Base-by-base conservation (phyloP, 2,888 invertebrate species). In the Drosophila pegasa region DNA sequence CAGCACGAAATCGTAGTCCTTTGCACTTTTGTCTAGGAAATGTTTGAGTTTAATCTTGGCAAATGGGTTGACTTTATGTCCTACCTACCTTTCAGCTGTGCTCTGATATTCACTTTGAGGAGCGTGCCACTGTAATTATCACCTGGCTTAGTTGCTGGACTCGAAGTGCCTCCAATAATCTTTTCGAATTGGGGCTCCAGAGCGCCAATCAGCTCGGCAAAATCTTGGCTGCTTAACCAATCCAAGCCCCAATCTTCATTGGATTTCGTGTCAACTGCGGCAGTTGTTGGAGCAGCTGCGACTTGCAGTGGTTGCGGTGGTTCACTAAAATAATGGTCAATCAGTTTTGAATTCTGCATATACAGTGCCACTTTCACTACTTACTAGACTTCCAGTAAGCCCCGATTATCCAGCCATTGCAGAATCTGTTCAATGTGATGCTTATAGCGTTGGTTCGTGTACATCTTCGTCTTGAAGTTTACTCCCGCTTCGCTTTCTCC, bases 371-470 rank as follows among this genome's bases (percentile, higher is more conserved):
- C 54, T 54, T 52, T 82, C 86, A 2, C 1, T 2, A 54, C 54
- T 54, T 52, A 86, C 86, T 75, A 67, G 4, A 33, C 1, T 6
- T 90, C 89, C 55, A 91, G 61, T 0, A 86, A 65, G 5, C 92
- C 92, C 3, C 82, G 85, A 59, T 89, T 87, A 25, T 91, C 81
- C 56, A 92, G 47, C 90, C 90, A 92, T 12, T 90, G 91, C 2
- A 92, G 45, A 1, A 91, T 68, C 40, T 75, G 63, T 12, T 86
- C 80, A 9, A 91, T 78, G 38, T 89, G 74, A 3, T 58, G 62
- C 2, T 73, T 48, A 63, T 86, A 92, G n/a, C 91, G 78, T 12
- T 85, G 69, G 75, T 86, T 90, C 1, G 63, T 22, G 52, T 76
- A 91, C 63, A 91, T 61, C 2, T 71, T 40, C 6, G 59, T 77